Conservation (phyloP, 2,888 invertebrate species). For the Xestia rhomboidea region DNA sequence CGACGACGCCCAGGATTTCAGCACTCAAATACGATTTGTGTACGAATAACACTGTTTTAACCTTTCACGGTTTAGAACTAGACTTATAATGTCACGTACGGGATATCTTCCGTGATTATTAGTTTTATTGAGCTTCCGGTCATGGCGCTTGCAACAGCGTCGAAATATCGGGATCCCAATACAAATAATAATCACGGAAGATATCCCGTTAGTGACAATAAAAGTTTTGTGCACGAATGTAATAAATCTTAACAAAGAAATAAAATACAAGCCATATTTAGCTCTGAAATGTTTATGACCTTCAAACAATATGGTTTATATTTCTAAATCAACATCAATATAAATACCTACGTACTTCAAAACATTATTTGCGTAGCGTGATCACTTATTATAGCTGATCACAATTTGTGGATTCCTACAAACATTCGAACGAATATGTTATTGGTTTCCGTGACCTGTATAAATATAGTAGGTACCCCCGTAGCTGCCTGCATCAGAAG, state of each 20-base stretch:
- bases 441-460: slow-evolving; percentile 60
- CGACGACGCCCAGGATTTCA: background rate
- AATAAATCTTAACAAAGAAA: background rate
- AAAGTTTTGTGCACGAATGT: background rate
- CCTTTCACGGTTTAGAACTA: no score
- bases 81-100: no score
- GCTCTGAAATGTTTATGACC: background rate
- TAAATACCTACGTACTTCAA: slow-evolving; percentile 5
- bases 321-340: background rate
- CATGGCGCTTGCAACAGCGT: no score
- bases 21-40: background rate
- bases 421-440: slow-evolving; percentile 57
- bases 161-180: no score
- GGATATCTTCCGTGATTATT: no score
- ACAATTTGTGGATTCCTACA: slow-evolving; percentile 38
- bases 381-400: slow-evolving; percentile 29
- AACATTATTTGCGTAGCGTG: slow-evolving; percentile 41
- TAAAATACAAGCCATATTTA: background rate
- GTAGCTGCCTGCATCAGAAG: slow-evolving; percentile 32
- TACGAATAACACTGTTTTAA: no score
- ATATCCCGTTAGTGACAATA: no score
- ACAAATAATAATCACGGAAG: no score
- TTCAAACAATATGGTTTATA: background rate
- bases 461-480: slow-evolving; percentile 17
- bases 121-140: no score